phyloP scores from a whole-genome alignment of 2,113 vertebrate species.

The Sinocyclocheilus grahami region DNA sequence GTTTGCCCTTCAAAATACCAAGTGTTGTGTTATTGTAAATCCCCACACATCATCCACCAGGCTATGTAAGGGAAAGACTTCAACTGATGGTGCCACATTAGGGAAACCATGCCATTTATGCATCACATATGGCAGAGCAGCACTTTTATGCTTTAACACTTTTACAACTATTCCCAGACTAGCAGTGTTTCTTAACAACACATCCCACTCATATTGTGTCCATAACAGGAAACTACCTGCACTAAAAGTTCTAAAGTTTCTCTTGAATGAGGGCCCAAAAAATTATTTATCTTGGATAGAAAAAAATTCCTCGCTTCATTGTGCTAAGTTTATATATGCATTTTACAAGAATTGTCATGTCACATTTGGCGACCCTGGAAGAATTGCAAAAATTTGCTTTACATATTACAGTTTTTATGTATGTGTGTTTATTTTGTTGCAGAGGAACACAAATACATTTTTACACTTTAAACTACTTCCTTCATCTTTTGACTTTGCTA shows the following conservation, averaged over 20 bases:
- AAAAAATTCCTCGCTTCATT: slow-evolving; percentile 66
- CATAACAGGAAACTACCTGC: slow-evolving; percentile 71
- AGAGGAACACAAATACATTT: not conserved
- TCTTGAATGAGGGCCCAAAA: slow-evolving; percentile 63
- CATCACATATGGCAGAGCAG: not conserved
- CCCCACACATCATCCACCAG: not conserved
- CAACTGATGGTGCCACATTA: not conserved
- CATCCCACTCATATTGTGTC: slow-evolving; percentile 69
- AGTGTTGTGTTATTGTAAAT: slow-evolving; percentile 57
- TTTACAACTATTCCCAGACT: not conserved
- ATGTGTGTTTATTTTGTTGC: not conserved
- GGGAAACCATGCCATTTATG: not conserved
- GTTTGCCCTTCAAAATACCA: slow-evolving; percentile 35
- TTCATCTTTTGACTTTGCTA: not conserved
- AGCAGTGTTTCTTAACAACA: slow-evolving; percentile 27
- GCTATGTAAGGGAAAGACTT: slow-evolving; percentile 8
- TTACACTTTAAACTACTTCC: not conserved
- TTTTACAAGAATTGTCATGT: not conserved
- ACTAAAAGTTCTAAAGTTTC: slow-evolving; percentile 69
- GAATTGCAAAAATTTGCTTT: not conserved
- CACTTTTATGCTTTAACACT: not conserved
- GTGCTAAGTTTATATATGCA: slow-evolving; percentile 64
- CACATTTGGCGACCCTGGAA: not conserved
- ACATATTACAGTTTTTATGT: not conserved
- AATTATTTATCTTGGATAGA: slow-evolving; percentile 66